phyloP scores from a whole-genome alignment of 2,888 invertebrate species.

The Heliconius aoede region DNA sequence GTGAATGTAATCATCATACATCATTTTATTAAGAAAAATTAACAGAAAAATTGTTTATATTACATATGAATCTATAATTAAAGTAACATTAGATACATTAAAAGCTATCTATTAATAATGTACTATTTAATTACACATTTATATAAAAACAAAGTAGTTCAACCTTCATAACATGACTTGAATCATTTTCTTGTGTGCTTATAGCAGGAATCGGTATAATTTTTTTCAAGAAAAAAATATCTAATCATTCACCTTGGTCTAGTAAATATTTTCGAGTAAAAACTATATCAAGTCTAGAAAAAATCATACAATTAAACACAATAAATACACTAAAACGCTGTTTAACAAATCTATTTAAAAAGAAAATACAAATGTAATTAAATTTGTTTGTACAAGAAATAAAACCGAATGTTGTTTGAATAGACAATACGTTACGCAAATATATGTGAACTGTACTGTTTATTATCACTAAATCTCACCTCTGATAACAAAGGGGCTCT shows the following conservation, averaged over 20 bases:
- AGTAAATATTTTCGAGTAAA: background rate
- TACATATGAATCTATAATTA: background rate
- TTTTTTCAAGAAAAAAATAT: background rate
- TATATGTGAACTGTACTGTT: background rate
- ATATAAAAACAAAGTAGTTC: no score
- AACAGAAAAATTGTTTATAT: background rate
- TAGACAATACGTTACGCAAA: conserved; percentile 26
- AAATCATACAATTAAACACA: background rate
- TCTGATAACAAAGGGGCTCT: conserved; percentile 77
- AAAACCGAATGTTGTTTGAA: conserved; percentile 17
- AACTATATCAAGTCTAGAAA: background rate
- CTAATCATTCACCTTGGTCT: conserved; percentile 3
- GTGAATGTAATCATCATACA: no score
- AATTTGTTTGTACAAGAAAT: background rate
- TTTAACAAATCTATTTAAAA: background rate
- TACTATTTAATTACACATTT: background rate
- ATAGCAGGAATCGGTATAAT: background rate
- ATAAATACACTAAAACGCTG: background rate
- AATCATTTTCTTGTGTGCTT: background rate
- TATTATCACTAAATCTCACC: conserved; percentile 55
- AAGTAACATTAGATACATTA: background rate
- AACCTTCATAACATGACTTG: background rate
- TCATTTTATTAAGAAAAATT: background rate
- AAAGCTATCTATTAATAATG: background rate
- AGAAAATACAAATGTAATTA: background rate